Evolutionary conservation across 2,113 vertebrate species (phyloP).

Genomic region (Anarhynchus alexandrinus): DNA sequence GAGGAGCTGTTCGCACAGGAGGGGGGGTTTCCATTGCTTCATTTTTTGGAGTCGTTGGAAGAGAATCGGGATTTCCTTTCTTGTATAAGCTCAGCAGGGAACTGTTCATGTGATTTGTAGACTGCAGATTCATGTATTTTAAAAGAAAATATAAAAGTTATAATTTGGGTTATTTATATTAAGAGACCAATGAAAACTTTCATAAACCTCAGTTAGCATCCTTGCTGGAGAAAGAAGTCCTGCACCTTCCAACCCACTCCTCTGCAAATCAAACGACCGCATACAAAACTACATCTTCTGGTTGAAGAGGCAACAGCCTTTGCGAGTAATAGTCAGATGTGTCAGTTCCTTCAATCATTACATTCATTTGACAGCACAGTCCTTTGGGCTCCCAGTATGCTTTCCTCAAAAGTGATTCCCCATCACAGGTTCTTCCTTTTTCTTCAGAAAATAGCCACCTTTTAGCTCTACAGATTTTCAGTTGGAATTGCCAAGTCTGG

Average conservation of each 20-base stretch:
- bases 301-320: neutral
- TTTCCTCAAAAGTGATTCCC: neutral
- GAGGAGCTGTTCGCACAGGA: neutral
- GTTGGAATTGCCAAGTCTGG: neutral
- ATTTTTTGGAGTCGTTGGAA: conserved; percentile 45
- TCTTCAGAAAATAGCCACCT: neutral
- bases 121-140: conserved; percentile 64
- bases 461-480: neutral
- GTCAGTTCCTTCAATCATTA: neutral
- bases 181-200: neutral
- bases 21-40: neutral
- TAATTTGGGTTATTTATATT: neutral
- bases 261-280: neutral
- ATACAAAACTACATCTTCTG: neutral
- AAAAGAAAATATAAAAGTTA: neutral
- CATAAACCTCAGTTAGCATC: neutral
- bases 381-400: neutral
- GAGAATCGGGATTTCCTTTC: conserved; percentile 74
- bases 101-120: conserved; percentile 88
- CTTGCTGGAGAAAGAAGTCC: neutral
- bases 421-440: neutral
- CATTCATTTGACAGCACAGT: neutral
- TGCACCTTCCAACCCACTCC: neutral
- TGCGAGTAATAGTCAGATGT: neutral
- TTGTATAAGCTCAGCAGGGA: conserved; percentile 89